A percentile compares a stretch with the other conserved stretches of the same genome.
Evolutionary conservation across 1,140 invertebrate genomes (phyloP).

Genomic region (Teleopsis dalmanni): DNA sequence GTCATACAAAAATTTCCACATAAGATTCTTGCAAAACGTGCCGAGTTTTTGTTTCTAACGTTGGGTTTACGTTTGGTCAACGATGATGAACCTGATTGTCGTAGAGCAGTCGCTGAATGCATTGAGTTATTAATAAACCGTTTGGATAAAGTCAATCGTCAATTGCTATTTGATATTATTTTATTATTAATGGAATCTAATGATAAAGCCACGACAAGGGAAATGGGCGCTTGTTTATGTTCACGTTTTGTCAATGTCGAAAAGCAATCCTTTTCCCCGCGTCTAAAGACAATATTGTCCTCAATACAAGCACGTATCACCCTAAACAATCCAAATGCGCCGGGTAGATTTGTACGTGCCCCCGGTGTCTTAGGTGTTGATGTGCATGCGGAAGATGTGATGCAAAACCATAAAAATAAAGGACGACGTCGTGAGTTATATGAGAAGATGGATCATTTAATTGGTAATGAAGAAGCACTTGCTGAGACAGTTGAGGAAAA

Average conservation of each 20-base stretch:
- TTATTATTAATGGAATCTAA: conserved; percentile 58
- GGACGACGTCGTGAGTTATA: conserved; percentile 17
- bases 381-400: conserved; percentile 20
- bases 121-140: conserved; percentile 56
- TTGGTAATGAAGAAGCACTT: conserved; percentile 33
- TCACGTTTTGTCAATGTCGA: conserved; percentile 68
- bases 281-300: conserved; percentile 53
- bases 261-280: conserved; percentile 54
- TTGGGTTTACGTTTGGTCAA: conserved; percentile 66
- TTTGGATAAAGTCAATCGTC: conserved; percentile 50
- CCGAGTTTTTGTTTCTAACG: conserved; percentile 64
- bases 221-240: conserved; percentile 56
- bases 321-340: conserved; percentile 15
- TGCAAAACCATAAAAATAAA: too few species aligned
- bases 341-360: conserved; percentile 32
- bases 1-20: conserved; percentile 70
- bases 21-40: conserved; percentile 54
- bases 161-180: conserved; percentile 59
- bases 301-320: conserved; percentile 48
- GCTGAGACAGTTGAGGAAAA: conserved; percentile 38
- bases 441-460: conserved; percentile 11
- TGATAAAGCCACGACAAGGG: conserved; percentile 53
- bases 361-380: conserved; percentile 18
- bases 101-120: conserved; percentile 57
- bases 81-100: conserved; percentile 60